Evolutionary conservation across 1,140 invertebrate genomes (phyloP).

Genomic region (Harpegnathos saltator): DNA sequence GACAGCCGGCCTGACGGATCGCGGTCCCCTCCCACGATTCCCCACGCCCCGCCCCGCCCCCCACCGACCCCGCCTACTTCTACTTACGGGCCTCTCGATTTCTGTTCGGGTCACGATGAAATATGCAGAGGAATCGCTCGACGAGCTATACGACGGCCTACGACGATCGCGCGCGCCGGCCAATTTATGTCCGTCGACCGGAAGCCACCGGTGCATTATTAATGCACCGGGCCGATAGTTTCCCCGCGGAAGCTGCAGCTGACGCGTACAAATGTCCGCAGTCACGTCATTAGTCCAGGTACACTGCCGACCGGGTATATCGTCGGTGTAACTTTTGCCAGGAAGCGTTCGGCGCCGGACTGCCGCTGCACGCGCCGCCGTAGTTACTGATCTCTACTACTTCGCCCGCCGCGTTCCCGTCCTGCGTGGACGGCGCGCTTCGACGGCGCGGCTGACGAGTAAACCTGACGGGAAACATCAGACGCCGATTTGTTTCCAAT

Average conservation of each 20-base stretch:
- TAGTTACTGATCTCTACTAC: conserved; percentile 5
- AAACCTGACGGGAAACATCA: no score
- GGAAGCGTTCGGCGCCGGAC: conserved; percentile 14
- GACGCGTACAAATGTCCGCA: conserved; percentile 83
- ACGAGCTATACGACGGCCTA: conserved; percentile 60
- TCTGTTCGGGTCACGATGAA: conserved; percentile 70
- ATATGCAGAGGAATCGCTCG: conserved; percentile 70
- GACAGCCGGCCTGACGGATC: conserved; percentile 50
- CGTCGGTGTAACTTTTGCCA: conserved; percentile 55
- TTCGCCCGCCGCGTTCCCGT: background rate
- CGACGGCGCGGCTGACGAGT: no score
- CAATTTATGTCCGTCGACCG: conserved; percentile 79
- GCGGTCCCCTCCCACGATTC: background rate
- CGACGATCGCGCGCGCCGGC: conserved; percentile 70
- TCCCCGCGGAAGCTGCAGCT: conserved; percentile 80
- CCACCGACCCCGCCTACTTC: no score
- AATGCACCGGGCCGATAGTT: conserved; percentile 83
- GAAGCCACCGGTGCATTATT: conserved; percentile 83
- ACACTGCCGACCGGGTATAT: conserved; percentile 62
- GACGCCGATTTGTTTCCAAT: no score
- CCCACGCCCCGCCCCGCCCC: no score
- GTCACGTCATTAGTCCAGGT: conserved; percentile 82
- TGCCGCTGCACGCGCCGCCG: no score
- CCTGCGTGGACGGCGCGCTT: background rate
- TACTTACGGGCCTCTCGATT: conserved; percentile 71